Percentiles rank a stretch among this genome's conserved stretches.
Conservation (phyloP, 2,797 vertebrate genomes). For the Numenius phaeopus region DNA sequence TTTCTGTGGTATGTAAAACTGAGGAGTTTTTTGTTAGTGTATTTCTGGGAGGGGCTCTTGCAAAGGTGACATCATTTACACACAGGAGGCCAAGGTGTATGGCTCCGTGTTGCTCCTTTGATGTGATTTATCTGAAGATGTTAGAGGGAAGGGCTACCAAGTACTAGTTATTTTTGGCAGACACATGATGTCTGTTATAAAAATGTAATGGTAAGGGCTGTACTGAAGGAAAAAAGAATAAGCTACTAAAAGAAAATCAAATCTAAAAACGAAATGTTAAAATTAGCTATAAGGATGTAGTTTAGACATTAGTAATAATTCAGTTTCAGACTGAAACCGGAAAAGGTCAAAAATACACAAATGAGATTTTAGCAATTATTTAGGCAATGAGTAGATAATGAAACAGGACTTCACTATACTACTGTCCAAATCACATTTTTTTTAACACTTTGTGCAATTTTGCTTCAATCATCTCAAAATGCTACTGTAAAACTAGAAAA, state of each 20-base stretch:
- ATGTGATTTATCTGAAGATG: background rate
- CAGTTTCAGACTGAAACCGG: background rate
- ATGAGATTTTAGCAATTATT: background rate
- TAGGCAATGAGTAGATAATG: background rate
- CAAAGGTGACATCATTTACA: background rate
- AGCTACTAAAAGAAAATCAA: background rate
- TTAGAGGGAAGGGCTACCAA: background rate
- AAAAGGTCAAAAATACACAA: background rate
- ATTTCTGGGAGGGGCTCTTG: background rate
- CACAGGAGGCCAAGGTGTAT: background rate
- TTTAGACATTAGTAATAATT: slow-evolving; percentile 13
- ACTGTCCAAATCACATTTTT: background rate
- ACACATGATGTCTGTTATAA: background rate
- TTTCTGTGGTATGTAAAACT: background rate
- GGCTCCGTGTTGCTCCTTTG: background rate
- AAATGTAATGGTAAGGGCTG: background rate
- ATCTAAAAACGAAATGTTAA: background rate
- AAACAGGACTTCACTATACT: background rate
- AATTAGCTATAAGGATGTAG: slow-evolving; percentile 15
- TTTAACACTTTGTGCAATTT: background rate
- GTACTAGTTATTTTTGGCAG: background rate
- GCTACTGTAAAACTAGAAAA: background rate
- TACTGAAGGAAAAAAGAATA: background rate
- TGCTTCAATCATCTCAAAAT: background rate
- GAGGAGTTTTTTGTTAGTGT: background rate